These are phyloP conservation scores for Chaunax sp. DNA, from an alignment of 2,797 vertebrate genomes.

Conservation along the genomic window DNA sequence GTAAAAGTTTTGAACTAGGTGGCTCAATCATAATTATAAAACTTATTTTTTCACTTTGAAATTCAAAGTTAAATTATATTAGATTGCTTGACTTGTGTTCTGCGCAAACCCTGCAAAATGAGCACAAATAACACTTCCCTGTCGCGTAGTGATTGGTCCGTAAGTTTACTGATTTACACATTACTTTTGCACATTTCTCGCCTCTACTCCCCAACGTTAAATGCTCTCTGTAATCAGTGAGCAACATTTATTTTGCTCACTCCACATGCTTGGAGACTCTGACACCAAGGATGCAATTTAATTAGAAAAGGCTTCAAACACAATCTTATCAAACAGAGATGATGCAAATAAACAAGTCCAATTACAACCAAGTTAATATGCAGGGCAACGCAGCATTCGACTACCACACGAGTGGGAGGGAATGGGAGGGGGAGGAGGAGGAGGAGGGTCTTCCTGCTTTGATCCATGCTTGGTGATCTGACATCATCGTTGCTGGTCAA, in stretches of 20 bases:
- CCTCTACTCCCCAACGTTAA: not conserved
- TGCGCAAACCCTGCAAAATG: no score
- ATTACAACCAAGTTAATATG: conserved; percentile 75
- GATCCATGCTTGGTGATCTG: conserved; percentile 58
- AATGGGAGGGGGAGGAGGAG: conserved; percentile 34
- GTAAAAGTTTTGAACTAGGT: conserved; percentile 4
- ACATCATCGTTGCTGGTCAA: conserved; percentile 46
- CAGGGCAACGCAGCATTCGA: conserved; percentile 63
- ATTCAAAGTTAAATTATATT: not conserved
- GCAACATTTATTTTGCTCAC: conserved; percentile 22
- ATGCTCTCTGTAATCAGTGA: conserved; percentile 19
- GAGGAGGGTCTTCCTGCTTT: conserved; percentile 55
- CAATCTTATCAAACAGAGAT: conserved; percentile 72
- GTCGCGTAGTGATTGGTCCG: not conserved
- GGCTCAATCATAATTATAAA: not conserved
- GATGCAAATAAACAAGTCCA: conserved; percentile 74
- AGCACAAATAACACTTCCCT: not conserved
- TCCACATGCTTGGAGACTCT: conserved; percentile 48
- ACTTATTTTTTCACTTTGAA: conserved; percentile 1
- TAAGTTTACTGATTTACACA: conserved; percentile 20
- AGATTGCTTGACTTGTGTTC: not conserved
- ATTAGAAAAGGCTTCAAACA: conserved; percentile 76
- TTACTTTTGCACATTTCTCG: conserved; percentile 12
- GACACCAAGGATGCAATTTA: conserved; percentile 67
- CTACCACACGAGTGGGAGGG: conserved; percentile 41